A percentile compares a stretch with the other conserved stretches of the same genome.
Conservation (phyloP, 2,888 invertebrate species). For the Metopia argyrocephala region DNA sequence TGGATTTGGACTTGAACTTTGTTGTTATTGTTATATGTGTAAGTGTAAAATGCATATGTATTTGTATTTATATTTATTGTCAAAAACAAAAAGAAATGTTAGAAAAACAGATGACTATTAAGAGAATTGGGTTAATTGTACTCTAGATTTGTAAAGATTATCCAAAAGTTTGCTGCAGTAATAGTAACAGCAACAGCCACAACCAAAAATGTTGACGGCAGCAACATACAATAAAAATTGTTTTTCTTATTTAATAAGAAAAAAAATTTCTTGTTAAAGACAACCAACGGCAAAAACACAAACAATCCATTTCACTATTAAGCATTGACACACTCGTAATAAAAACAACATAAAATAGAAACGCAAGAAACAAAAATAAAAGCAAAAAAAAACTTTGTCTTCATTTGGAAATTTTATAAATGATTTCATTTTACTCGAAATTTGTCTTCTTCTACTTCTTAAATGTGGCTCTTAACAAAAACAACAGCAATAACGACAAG, state of each 20-base stretch:
- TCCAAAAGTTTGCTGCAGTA: slow-evolving; percentile 26
- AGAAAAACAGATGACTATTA: slow-evolving; percentile 43
- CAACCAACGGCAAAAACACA: neutral
- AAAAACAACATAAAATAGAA: neutral
- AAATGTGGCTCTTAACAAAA: neutral
- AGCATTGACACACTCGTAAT: slow-evolving; percentile 32
- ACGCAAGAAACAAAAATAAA: neutral
- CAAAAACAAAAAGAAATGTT: too few species aligned
- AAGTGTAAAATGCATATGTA: neutral
- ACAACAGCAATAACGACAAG: neutral
- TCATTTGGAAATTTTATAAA: neutral
- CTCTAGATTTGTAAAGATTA: slow-evolving; percentile 49
- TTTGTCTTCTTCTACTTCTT: neutral
- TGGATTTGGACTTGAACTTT: too few species aligned
- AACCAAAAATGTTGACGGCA: slow-evolving; percentile 10
- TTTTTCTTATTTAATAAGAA: slow-evolving; percentile 17
- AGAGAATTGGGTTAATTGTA: slow-evolving; percentile 59
- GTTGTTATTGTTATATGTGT: neutral
- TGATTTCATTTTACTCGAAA: neutral
- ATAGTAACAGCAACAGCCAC: neutral
- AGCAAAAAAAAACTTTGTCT: neutral
- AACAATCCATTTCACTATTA: slow-evolving; percentile 30
- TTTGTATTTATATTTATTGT: neutral
- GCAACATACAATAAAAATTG: slow-evolving; percentile 8
- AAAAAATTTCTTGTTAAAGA: slow-evolving; percentile 9